Evolutionary conservation across 2,113 vertebrate species (phyloP).

Genomic region (Phalacrocorax pelagicus): DNA sequence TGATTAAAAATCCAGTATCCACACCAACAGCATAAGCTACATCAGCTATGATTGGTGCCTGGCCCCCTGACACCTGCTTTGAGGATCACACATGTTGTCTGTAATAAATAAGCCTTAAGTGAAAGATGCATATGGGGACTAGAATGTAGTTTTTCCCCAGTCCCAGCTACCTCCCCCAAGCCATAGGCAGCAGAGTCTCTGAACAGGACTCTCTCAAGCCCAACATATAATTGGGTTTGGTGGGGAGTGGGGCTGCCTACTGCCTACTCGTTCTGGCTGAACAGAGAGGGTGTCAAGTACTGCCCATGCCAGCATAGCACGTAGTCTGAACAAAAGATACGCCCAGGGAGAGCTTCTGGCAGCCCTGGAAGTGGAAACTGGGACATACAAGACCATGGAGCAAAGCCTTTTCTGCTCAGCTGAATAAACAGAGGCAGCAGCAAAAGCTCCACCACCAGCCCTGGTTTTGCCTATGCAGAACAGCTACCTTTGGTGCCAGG

Average conservation of each 20-base stretch:
- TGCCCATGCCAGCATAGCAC: not conserved
- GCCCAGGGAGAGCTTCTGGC: not conserved
- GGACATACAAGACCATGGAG: accelerated
- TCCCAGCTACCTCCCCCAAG: not conserved
- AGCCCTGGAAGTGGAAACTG: not conserved
- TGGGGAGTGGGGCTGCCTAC: not conserved
- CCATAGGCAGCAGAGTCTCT: not conserved
- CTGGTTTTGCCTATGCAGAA: not conserved
- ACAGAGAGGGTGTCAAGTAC: not conserved
- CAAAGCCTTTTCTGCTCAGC: not conserved
- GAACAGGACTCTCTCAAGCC: not conserved
- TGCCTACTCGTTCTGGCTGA: not conserved
- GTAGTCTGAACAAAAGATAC: not conserved
- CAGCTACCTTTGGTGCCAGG: not conserved
- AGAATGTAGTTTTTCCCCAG: not conserved
- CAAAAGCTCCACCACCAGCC: not conserved
- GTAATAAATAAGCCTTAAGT: not conserved
- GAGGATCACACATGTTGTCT: not conserved
- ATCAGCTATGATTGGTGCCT: not conserved
- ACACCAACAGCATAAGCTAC: not conserved
- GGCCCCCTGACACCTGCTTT: not conserved
- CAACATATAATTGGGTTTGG: not conserved
- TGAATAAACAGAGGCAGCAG: not conserved
- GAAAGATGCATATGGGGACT: not conserved
- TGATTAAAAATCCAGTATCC: not conserved